Base-by-base conservation (phyloP, 2,888 invertebrate species). In the Lacanobia wlatinum region DNA sequence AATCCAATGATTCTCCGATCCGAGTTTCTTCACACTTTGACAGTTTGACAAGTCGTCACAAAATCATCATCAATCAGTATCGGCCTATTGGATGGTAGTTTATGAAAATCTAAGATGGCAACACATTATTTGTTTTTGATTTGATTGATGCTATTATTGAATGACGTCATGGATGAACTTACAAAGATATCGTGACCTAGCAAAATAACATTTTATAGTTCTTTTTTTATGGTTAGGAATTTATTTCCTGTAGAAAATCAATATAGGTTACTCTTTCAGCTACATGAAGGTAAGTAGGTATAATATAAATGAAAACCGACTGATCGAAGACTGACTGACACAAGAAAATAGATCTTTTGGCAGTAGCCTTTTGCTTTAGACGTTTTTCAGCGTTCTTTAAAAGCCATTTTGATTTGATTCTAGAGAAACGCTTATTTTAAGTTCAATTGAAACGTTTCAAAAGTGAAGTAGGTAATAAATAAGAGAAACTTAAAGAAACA, bases 81-180 rank as follows among this genome's bases (percentile, higher is more conserved):
- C 3, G 9, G 23, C 28, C 53, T 28, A 9, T 21, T 18, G 38
- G 2, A 53, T 67, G 46, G 77, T 80, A 80, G 58, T 67, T 63
- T 63, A 55, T 50, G 21, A 1, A 18, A 16, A 62, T 60, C 2
- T n/a, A 14, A 38, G 50, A 53, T 70, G 52, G 78, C 61, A 77
- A 58, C 55, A 43, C 61, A 16, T 0, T 46, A n/a, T 58, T 66
- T 75, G 82, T 70, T 64, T 77, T 62, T 48, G 61, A 76, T 70
- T 81, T 58, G 65, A 70, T 77, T 70, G 60, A 53, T 46, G 53
- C 34, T 18, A 50, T 53, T 34, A 50, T 53, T 34, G 59, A 79
- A 73, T 76, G 74, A 76, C 80, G 63, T 76, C 80, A 76, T 64
- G 5, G 23, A 43, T 46, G n/a, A 40, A 23, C 40, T 53, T 43